Evolutionary conservation across 2,888 invertebrate species (phyloP), one percentile per base, ranked within the genome.

Genomic region (Cryptus armator): DNA sequence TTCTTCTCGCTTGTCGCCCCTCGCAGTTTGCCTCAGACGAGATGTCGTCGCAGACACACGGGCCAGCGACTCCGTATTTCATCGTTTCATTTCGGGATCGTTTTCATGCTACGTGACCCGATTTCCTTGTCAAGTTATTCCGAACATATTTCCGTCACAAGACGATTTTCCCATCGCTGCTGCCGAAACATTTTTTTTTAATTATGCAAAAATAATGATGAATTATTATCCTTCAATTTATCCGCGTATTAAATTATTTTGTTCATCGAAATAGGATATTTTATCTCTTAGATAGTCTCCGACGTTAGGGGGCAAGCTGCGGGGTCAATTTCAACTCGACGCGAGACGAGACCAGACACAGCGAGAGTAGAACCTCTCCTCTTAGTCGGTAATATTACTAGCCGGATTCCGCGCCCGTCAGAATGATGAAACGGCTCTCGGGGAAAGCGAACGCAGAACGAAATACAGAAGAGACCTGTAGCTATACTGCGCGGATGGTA

Each of bases 391-490:
- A 85, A 85, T 85, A 85, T 85, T 82, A 82, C 85, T 85, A 80
- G 76, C 79, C 53, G 82, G 85, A 85, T 85, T 83, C 85, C 85
- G 76, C 53, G 82, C 76, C 85, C 82, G 85, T 85, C 85, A 83
- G 72, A 85, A 85, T 85, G 85, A 85, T 85, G 82, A 83, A 85
- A 83, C 79, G 82, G 75, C 79, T 85, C 76, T 81, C 70, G 78
- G 44, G 76, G 37, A 37, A 80, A 80, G 59, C 82, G 82, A 85
- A 85, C 76, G 82, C 67, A 70, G 72, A 85, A 46, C 79, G 79
- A 67, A 72, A 82, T 80, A 67, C 76, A 77, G 75, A 79, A 62
- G 70, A 64, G 72, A 83, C 59, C 56, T 59, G 44, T n/a, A 12
- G 66, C 72, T 80, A 59, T 76, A 78, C 64, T 77, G 75, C 59